Conservation (phyloP, 2,888 invertebrate species). For the Prosopocoilus inquinatus region DNA sequence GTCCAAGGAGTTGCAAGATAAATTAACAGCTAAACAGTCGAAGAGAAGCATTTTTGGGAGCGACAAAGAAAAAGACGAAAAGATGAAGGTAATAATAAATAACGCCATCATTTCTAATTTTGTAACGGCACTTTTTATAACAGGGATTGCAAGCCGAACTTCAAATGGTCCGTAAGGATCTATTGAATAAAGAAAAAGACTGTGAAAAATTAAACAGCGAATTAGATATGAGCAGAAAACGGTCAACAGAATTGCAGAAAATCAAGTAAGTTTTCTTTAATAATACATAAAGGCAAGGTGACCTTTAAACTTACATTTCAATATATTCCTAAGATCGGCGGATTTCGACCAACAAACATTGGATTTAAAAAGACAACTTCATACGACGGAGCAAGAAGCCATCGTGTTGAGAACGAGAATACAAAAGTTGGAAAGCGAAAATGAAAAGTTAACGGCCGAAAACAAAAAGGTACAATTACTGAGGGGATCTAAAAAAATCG, state of each 20-base stretch:
- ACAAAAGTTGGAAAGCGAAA: conserved; percentile 69
- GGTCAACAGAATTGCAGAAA: conserved; percentile 60
- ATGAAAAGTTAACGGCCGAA: conserved; percentile 71
- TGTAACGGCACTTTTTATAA: conserved; percentile 13
- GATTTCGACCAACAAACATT: conserved; percentile 64
- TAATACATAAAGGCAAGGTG: no score
- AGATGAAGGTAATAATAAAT: conserved; percentile 58
- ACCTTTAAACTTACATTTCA: neutral
- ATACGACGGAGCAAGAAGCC: conserved; percentile 76
- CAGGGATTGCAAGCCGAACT: conserved; percentile 72
- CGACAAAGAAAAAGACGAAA: conserved; percentile 59
- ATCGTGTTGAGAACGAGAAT: conserved; percentile 66
- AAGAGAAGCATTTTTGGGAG: conserved; percentile 33
- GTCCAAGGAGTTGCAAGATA: conserved; percentile 74
- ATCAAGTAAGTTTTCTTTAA: conserved; percentile 57
- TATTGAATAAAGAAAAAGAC: conserved; percentile 80
- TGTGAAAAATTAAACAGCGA: conserved; percentile 75
- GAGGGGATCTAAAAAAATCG: conserved; percentile 57
- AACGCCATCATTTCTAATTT: neutral
- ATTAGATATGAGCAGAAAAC: conserved; percentile 61
- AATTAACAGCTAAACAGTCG: conserved; percentile 55
- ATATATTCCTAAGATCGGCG: conserved; percentile 53
- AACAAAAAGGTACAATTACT: conserved; percentile 69
- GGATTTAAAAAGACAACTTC: conserved; percentile 71
- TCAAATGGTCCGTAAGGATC: conserved; percentile 68